These are phyloP conservation scores for Myodes glareolus DNA, from an alignment of 2,113 vertebrate genomes.

Conservation along the genomic window DNA sequence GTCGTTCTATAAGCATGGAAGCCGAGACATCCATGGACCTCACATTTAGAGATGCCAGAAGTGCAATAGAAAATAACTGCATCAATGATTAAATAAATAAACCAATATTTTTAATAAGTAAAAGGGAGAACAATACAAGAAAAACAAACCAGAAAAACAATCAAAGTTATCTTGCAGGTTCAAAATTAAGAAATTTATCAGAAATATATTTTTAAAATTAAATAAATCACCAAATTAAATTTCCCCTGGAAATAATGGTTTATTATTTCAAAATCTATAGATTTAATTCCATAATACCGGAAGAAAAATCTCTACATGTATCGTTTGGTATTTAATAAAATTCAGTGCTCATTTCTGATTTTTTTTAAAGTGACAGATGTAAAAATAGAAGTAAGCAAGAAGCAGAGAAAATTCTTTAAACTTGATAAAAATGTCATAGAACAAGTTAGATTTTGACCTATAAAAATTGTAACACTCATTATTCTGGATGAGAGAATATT, in stretches of 20 bases:
- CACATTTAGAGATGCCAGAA: background rate
- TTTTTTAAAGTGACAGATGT: no score
- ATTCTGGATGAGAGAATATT: background rate
- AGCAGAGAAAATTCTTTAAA: background rate
- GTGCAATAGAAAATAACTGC: background rate
- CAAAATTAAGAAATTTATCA: background rate
- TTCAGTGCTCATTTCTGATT: background rate
- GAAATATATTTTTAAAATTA: slow-evolving; percentile 20
- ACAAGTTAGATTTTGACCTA: background rate
- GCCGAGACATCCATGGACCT: background rate
- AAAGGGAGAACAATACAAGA: background rate
- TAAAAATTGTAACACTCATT: background rate
- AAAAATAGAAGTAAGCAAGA: background rate
- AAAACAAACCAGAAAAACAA: background rate
- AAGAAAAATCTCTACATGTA: background rate
- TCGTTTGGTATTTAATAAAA: slow-evolving; percentile 1
- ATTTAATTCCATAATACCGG: background rate
- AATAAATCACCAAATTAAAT: background rate
- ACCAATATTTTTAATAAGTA: background rate
- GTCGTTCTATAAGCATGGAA: background rate
- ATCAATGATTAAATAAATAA: background rate
- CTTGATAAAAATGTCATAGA: background rate
- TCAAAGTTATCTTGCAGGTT: background rate
- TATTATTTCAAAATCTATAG: background rate
- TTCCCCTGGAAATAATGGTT: background rate